Conservation (phyloP, 2,113 vertebrate genomes). For the Cyanistes caeruleus region DNA sequence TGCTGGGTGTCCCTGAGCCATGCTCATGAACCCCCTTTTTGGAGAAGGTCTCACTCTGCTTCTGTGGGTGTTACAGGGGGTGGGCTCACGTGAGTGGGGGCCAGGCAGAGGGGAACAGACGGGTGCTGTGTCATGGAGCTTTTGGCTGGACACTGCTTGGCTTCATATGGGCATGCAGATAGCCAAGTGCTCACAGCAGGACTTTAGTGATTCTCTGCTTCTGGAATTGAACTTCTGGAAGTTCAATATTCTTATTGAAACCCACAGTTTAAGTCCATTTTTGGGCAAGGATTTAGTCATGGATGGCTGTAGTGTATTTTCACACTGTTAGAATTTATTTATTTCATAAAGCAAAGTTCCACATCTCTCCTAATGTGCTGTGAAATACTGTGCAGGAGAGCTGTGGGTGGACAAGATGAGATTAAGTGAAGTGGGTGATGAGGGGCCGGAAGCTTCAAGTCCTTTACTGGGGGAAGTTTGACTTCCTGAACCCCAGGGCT, state of each 20-base stretch:
- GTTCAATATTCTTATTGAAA: background rate
- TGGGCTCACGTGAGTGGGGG: rapidly evolving
- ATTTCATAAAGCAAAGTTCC: background rate
- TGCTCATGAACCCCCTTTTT: rapidly evolving
- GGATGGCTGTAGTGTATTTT: background rate
- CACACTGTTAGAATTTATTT: background rate
- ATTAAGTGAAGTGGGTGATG: rapidly evolving
- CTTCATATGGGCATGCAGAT: rapidly evolving
- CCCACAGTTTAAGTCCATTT: background rate
- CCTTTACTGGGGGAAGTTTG: background rate
- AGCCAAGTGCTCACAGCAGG: background rate
- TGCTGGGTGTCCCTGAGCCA: rapidly evolving
- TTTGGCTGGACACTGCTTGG: background rate
- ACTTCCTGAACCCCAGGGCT: background rate
- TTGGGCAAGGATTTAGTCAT: background rate
- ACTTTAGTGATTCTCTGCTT: background rate
- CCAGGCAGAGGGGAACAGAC: background rate
- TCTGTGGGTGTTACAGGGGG: background rate
- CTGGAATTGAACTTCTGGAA: no score
- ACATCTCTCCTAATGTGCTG: background rate
- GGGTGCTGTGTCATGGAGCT: rapidly evolving
- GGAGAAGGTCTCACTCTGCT: background rate
- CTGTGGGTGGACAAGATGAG: background rate
- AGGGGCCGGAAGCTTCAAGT: background rate
- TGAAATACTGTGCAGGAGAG: background rate